A percentile compares a stretch with the other conserved stretches of the same genome.
Evolutionary conservation across 2,888 invertebrate species (phyloP).

Genomic region (Euclidia mi): DNA sequence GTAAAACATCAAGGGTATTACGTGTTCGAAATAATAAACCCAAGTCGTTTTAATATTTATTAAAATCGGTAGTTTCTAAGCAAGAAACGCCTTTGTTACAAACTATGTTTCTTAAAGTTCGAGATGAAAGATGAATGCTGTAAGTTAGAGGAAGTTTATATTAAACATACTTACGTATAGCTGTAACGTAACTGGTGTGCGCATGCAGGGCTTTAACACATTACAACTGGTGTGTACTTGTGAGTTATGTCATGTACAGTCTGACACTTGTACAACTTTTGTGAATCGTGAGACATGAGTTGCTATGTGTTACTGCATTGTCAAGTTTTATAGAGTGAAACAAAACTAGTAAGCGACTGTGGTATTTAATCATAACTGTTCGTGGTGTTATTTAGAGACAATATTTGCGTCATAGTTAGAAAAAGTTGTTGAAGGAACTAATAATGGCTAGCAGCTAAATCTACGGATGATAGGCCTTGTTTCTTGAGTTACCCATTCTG

Average conservation of each 20-base stretch:
- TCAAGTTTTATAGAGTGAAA: no score
- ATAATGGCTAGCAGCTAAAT: no score
- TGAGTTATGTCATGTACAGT: conserved; percentile 3
- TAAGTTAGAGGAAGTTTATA: conserved; percentile 52
- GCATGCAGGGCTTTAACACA: conserved; percentile 6
- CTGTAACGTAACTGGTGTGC: conserved; percentile 13
- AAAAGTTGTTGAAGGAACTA: no score
- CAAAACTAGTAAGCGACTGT: no score
- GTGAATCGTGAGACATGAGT: background rate
- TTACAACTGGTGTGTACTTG: conserved; percentile 3
- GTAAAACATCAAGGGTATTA: background rate
- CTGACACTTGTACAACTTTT: conserved; percentile 6
- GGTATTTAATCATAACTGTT: no score
- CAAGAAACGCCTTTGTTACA: conserved; percentile 54
- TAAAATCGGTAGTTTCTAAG: conserved; percentile 51
- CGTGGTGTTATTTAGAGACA: no score
- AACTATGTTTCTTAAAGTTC: conserved; percentile 56
- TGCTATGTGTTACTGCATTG: background rate
- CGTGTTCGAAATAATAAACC: conserved; percentile 12
- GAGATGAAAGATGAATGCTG: conserved; percentile 50
- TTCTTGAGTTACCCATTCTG: no score
- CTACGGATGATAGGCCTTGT: no score
- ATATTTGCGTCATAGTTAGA: no score
- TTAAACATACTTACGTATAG: conserved; percentile 32
- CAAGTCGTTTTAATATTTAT: conserved; percentile 41